These are phyloP conservation scores for Cyprinus carpio DNA, from an alignment of 2,113 vertebrate species.

Conservation along the genomic window DNA sequence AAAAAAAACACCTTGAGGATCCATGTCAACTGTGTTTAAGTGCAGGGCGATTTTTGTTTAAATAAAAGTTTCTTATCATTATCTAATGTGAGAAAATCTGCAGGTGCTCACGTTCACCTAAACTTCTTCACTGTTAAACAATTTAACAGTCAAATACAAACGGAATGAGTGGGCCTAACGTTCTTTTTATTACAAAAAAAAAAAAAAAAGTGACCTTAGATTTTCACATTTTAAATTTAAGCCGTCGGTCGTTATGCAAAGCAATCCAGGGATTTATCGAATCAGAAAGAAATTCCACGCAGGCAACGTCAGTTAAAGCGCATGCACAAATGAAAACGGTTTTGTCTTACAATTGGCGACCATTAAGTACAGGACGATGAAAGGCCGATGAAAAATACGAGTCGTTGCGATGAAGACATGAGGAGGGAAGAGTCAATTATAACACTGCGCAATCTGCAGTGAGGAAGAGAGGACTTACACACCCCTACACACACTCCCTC, in stretches of 20 bases:
- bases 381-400: slow-evolving; percentile 12
- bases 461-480: slow-evolving; percentile 39
- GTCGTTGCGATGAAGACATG: background rate
- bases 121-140: slow-evolving; percentile 17
- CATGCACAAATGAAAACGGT: background rate
- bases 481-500: slow-evolving; percentile 39
- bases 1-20: background rate
- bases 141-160: slow-evolving; percentile 34
- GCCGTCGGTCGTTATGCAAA: background rate
- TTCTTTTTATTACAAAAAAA: background rate
- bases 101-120: slow-evolving; percentile 45
- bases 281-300: background rate
- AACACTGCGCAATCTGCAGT: slow-evolving; percentile 2
- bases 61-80: slow-evolving; percentile 33
- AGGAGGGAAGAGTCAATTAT: slow-evolving; percentile 24
- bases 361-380: background rate
- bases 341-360: background rate
- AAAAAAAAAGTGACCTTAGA: background rate
- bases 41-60: slow-evolving; percentile 33
- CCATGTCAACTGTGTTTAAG: background rate
- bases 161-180: background rate
- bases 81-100: background rate
- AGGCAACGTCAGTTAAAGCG: background rate
- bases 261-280: background rate
- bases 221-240: background rate